Conservation (phyloP, 2,888 invertebrate species). For the Dione juno region DNA sequence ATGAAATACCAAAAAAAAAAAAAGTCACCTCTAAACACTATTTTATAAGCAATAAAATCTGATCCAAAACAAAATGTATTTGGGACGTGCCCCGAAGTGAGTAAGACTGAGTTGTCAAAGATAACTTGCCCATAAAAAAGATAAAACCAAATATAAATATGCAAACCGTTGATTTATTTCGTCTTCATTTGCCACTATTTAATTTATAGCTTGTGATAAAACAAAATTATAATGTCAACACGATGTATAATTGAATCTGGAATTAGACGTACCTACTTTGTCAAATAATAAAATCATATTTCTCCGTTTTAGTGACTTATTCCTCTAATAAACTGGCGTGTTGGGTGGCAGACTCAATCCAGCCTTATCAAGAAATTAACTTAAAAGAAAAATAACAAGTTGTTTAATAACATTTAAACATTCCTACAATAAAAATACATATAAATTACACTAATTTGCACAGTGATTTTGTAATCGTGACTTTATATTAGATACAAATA, state of each 20-base stretch:
- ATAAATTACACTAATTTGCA: slow-evolving; percentile 22
- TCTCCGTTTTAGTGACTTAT: not conserved
- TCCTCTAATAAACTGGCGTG: not conserved
- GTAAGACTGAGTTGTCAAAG: slow-evolving; percentile 24
- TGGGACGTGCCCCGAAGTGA: slow-evolving; percentile 14
- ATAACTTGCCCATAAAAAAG: slow-evolving; percentile 15
- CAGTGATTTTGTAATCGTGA: slow-evolving; percentile 6
- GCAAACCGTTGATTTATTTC: slow-evolving; percentile 11
- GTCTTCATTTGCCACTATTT: slow-evolving; percentile 23
- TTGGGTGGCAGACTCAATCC: not conserved
- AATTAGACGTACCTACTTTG: not conserved
- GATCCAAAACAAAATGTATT: slow-evolving; percentile 1
- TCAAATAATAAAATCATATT: not conserved
- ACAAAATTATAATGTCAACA: slow-evolving; percentile 22
- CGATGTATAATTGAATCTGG: not conserved
- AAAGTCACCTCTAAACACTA: not conserved
- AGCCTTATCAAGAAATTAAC: not conserved
- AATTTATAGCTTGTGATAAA: slow-evolving; percentile 22
- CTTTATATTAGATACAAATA: slow-evolving; percentile 22
- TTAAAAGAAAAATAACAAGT: not conserved
- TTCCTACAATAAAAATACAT: not conserved
- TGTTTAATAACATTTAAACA: slow-evolving; percentile 1
- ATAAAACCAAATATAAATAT: slow-evolving; percentile 20
- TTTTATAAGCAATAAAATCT: slow-evolving; percentile 14
- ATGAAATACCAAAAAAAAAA: slow-evolving; percentile 4